phyloP scores from a whole-genome alignment of 2,888 invertebrate species.

The Noctua fimbriata region DNA sequence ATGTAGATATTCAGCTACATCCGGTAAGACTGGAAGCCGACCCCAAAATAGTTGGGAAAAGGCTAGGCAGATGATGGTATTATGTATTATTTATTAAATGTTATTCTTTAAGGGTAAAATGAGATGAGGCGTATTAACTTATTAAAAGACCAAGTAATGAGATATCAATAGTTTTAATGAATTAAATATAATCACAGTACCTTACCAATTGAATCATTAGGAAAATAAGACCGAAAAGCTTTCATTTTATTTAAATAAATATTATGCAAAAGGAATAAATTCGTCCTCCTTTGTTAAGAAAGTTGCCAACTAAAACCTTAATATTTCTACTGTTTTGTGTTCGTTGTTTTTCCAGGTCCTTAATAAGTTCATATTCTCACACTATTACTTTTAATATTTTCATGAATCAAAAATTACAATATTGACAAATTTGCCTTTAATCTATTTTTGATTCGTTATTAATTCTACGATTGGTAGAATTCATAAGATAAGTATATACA shows the following conservation, averaged over 20 bases:
- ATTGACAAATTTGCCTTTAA: too few species aligned
- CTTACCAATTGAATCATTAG: constrained; percentile 46
- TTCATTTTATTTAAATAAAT: constrained; percentile 31
- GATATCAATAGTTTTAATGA: constrained; percentile 8
- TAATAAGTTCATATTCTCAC: neutral
- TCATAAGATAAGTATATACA: constrained; percentile 34
- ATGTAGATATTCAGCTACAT: too few species aligned
- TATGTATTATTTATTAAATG: neutral
- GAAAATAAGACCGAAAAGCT: constrained; percentile 45
- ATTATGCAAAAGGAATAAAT: constrained; percentile 21
- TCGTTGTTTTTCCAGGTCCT: neutral
- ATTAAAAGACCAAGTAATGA: neutral
- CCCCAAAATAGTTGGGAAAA: too few species aligned
- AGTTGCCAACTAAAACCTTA: constrained; percentile 13
- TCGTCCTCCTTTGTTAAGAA: neutral
- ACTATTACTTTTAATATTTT: neutral
- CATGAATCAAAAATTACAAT: neutral
- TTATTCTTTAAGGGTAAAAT: constrained; percentile 17
- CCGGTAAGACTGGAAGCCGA: too few species aligned
- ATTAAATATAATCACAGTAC: constrained; percentile 2
- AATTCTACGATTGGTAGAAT: constrained; percentile 40
- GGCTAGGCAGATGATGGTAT: too few species aligned
- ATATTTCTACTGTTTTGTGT: constrained; percentile 4
- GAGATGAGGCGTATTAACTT: constrained; percentile 24
- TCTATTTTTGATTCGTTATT: neutral